Evolutionary conservation across 2,797 vertebrate species (phyloP).

Genomic region (Pipistrellus kuhlii): DNA sequence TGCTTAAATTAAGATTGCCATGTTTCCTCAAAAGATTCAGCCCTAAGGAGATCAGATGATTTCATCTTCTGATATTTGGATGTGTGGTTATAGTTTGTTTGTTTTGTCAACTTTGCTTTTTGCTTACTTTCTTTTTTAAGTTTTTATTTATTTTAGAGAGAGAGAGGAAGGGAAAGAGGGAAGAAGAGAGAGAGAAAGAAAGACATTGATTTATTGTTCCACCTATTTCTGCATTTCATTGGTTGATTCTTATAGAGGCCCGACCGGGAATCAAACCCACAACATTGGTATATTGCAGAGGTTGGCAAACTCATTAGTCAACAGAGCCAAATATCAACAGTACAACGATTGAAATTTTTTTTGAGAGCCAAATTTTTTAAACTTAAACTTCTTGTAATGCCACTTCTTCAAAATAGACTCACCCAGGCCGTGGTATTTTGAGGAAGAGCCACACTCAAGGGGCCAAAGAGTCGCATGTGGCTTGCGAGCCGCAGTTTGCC

Average conservation of each 20-base stretch:
- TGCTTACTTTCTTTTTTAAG: not conserved
- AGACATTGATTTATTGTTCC: not conserved
- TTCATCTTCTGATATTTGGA: not conserved
- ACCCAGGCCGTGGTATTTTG: no score
- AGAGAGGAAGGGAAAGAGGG: not conserved
- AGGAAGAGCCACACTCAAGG: no score
- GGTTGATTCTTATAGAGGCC: not conserved
- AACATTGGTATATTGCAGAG: not conserved
- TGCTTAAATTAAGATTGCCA: not conserved
- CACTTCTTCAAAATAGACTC: no score
- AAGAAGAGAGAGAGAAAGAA: not conserved
- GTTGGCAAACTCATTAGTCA: no score
- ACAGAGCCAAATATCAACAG: no score
- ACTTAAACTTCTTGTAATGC: no score
- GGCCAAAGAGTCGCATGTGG: no score
- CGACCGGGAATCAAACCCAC: not conserved
- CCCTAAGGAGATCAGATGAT: not conserved
- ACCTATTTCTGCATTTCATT: not conserved
- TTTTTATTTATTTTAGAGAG: not conserved
- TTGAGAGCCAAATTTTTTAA: no score
- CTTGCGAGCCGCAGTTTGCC: no score
- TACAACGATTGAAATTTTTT: no score
- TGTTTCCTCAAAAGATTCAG: not conserved
- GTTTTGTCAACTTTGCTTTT: not conserved
- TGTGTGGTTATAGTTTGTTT: not conserved